A percentile compares a stretch with the other conserved stretches of the same genome.
Evolutionary conservation across 2,797 vertebrate species (phyloP).

Genomic region (Hapalemur alaotrensis): DNA sequence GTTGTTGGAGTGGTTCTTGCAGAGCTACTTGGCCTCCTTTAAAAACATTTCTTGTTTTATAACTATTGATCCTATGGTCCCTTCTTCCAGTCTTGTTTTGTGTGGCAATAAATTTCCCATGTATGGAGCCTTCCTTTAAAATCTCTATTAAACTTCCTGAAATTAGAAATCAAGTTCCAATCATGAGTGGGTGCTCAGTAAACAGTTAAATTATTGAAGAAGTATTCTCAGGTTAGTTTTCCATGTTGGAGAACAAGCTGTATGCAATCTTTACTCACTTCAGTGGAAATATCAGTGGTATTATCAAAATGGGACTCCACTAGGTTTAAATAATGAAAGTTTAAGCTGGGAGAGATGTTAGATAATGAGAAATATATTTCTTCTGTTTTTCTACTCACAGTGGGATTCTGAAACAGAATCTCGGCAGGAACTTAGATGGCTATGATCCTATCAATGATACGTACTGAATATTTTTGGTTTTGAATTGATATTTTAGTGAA

Average conservation of each 20-base stretch:
- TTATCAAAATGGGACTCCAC: not conserved
- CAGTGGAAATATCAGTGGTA: not conserved
- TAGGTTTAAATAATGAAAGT: slow-evolving; percentile 53
- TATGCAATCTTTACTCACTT: not conserved
- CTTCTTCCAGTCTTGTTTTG: not conserved
- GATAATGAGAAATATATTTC: slow-evolving; percentile 51
- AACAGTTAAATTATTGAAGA: slow-evolving; percentile 9
- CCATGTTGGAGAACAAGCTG: not conserved
- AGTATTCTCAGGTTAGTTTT: not conserved
- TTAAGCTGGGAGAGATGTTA: not conserved
- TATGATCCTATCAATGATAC: slow-evolving; percentile 21
- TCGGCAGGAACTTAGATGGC: not conserved
- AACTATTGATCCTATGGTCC: not conserved
- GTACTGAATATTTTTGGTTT: slow-evolving; percentile 50
- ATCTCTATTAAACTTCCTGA: not conserved
- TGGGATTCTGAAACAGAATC: slow-evolving; percentile 58
- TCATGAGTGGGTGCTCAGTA: not conserved
- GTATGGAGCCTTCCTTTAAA: not conserved
- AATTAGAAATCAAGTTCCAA: not conserved
- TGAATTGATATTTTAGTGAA: slow-evolving; percentile 39
- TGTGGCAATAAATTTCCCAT: not conserved
- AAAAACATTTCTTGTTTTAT: not conserved
- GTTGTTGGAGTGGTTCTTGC: not conserved
- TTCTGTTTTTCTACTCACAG: slow-evolving; percentile 64
- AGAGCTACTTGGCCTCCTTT: not conserved